Conservation (phyloP, 2,797 vertebrate species). For the Sebastes itinus region DNA sequence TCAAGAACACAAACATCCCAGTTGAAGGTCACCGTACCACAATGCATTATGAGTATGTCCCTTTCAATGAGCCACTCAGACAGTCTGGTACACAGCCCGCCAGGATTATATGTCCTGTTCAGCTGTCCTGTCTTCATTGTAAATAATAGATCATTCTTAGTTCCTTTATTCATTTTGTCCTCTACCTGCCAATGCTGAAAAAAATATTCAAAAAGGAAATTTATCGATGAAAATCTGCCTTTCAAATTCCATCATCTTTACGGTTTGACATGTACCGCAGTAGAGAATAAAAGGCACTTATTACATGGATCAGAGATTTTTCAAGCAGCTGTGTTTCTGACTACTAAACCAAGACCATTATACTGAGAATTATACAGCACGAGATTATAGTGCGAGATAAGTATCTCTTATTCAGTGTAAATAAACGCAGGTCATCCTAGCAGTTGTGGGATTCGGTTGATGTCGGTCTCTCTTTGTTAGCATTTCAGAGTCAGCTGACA, state of each 20-base stretch:
- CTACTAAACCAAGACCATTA: neutral
- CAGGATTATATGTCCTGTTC: slow-evolving; percentile 8
- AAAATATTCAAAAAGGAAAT: slow-evolving; percentile 32
- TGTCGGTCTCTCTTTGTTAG: neutral
- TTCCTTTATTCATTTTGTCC: slow-evolving; percentile 23
- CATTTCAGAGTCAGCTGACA: neutral
- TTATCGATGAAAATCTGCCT: slow-evolving; percentile 29
- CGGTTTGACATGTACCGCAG: neutral
- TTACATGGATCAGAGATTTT: neutral
- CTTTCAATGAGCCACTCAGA: slow-evolving; percentile 19
- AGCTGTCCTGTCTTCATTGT: slow-evolving; percentile 12
- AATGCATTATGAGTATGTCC: slow-evolving; percentile 6
- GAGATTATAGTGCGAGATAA: slow-evolving; percentile 1
- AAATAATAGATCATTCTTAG: slow-evolving; percentile 18
- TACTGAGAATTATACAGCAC: neutral
- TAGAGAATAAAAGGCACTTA: slow-evolving; percentile 14
- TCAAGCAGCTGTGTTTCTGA: slow-evolving; percentile 9
- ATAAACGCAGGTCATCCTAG: neutral
- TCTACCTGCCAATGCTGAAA: neutral
- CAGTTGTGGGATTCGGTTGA: neutral
- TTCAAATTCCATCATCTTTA: slow-evolving; percentile 15
- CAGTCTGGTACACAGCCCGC: slow-evolving; percentile 27
- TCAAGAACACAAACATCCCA: slow-evolving; percentile 9
- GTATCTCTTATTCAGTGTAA: neutral
- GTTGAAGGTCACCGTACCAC: slow-evolving; percentile 39